Percentiles rank a stretch among this genome's conserved stretches.
Conservation (phyloP, 2,113 vertebrate genomes). For the Oreotrochilus melanogaster region DNA sequence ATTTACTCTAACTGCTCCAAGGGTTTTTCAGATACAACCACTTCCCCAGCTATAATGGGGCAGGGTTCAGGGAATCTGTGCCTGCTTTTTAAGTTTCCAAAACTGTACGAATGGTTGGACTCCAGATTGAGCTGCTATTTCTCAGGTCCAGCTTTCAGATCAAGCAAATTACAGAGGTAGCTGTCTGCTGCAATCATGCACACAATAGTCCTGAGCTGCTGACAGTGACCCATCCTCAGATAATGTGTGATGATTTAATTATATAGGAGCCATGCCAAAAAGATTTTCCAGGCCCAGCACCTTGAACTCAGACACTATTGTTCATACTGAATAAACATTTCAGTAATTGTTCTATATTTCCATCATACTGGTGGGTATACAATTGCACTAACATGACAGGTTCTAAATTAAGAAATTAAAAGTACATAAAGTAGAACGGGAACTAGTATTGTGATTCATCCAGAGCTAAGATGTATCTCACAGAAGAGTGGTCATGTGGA, state of each 20-base stretch:
- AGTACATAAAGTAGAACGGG: not conserved
- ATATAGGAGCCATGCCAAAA: not conserved
- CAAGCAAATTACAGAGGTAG: not conserved
- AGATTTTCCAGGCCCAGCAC: not conserved
- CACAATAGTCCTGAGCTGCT: not conserved
- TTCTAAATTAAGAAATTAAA: not conserved
- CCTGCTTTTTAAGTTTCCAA: not conserved
- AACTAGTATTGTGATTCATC: not conserved
- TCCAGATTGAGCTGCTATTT: not conserved
- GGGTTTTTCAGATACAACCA: not conserved
- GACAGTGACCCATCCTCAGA: not conserved
- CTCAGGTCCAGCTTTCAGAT: not conserved
- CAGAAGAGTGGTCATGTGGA: accelerated
- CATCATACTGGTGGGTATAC: accelerated
- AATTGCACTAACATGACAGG: not conserved
- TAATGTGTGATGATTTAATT: not conserved
- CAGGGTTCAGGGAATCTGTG: not conserved
- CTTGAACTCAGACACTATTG: not conserved
- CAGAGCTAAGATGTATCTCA: not conserved
- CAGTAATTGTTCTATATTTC: not conserved
- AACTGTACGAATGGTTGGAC: not conserved
- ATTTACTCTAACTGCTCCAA: not conserved
- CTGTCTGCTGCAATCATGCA: not conserved
- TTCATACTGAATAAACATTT: not conserved
- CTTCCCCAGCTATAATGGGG: not conserved